Evolutionary conservation across 2,113 vertebrate species (phyloP), one percentile per base, ranked within the genome.

Genomic region (Myiozetetes cayanensis): DNA sequence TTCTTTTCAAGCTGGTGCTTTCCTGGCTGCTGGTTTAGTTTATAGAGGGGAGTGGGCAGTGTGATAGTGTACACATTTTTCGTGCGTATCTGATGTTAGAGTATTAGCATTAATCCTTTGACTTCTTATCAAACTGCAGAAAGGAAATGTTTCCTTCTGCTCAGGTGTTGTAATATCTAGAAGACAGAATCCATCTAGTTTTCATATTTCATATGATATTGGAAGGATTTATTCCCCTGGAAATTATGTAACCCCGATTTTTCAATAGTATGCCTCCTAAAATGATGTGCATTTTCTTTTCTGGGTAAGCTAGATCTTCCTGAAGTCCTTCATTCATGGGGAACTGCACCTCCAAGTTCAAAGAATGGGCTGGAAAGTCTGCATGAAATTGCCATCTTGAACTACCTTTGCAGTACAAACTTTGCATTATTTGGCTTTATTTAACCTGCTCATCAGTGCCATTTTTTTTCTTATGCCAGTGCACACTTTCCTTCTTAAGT

Each of bases 1-100:
- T 77, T 72, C 75, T 74, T 73, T 81, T 78, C 28, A 71, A 74
- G 74, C 70, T 92, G 37, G 16, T 85, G 63, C 41, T 96, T 97
- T 75, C 53, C 56, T 96, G 62, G 72, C 65, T 93, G n/a, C 43
- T 82, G 74, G 72, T 89, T 87, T 49, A 93, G 10, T 85, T 92
- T 94, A 75, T 85, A 70, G 66, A 93, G 75, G 15, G 30, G 59
- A 95, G 49, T 63, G 35, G 53, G 10, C 52, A 96, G 37, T 87
- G 44, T 56, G 73, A 93, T 85, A 91, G 85, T 63, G 35, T 14
- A 72, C 18, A 52, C 4, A 76, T 95, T 93, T 87, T 92, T 87
- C 56, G 65, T 61, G 19, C 67, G 27, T 92, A 81, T 79, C 43
- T 44, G 43, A 58, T 77, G 20, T 84, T 70, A 55, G 19, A 39